Evolutionary conservation across 2,888 invertebrate species (phyloP).

Genomic region (Campopleginae sp.): DNA sequence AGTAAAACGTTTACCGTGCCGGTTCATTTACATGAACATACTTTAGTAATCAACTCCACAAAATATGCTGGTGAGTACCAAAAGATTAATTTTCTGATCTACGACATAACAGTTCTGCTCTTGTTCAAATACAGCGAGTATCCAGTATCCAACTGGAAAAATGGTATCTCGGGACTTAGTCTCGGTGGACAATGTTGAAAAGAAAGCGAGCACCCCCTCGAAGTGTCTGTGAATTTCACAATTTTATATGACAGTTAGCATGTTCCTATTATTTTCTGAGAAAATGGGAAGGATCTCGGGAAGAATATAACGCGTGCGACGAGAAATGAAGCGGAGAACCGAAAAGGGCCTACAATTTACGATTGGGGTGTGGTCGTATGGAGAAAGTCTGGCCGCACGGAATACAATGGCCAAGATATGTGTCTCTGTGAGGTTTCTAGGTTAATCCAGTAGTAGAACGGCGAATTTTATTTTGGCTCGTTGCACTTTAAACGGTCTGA

Average conservation of each 20-base stretch:
- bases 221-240: constrained; percentile 41
- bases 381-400: constrained; percentile 21
- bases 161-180: constrained; percentile 21
- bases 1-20: too few species aligned
- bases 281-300: constrained; percentile 53
- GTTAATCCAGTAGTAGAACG: constrained; percentile 66
- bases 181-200: not conserved
- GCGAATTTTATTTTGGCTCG: constrained; percentile 71
- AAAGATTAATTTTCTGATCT: not conserved
- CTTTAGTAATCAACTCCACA: not conserved
- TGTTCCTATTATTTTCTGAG: constrained; percentile 65
- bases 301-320: constrained; percentile 39
- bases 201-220: not conserved
- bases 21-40: not conserved
- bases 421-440: constrained; percentile 60
- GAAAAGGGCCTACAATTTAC: constrained; percentile 57
- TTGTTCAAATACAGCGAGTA: constrained; percentile 45
- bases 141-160: constrained; percentile 2
- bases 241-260: constrained; percentile 62
- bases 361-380: constrained; percentile 41
- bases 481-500: constrained; percentile 71
- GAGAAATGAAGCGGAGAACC: constrained; percentile 47
- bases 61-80: constrained; percentile 8
- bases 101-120: constrained; percentile 23
- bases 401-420: constrained; percentile 25